phyloP scores from a whole-genome alignment of 2,888 invertebrate species.

The Lasioglossum marginatum region DNA sequence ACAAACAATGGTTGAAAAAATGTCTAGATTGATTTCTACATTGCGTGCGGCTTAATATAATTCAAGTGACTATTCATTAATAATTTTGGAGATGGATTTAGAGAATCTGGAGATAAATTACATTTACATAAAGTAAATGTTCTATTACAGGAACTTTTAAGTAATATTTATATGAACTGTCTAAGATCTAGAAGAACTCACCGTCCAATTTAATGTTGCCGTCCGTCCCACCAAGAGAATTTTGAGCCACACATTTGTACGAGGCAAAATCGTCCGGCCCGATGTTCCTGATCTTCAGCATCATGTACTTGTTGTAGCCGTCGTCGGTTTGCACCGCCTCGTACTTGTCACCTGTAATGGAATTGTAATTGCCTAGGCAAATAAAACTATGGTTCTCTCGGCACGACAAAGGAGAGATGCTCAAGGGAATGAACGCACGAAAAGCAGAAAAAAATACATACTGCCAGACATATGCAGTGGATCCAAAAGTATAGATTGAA shows the following conservation, averaged over 20 bases:
- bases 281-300: constrained; percentile 94
- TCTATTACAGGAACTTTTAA: no score
- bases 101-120: no score
- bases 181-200: constrained; percentile 83
- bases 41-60: background rate
- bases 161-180: background rate
- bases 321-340: constrained; percentile 93
- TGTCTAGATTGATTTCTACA: background rate
- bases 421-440: background rate
- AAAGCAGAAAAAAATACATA: background rate
- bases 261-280: constrained; percentile 93
- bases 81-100: no score
- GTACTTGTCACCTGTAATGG: constrained; percentile 92
- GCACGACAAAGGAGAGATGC: background rate
- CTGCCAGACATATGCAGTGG: no score
- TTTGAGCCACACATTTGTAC: constrained; percentile 96
- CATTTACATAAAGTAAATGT: no score
- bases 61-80: background rate
- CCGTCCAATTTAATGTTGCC: constrained; percentile 95
- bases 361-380: constrained; percentile 82
- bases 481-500: background rate
- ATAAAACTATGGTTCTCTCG: constrained; percentile 72
- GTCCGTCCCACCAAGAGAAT: constrained; percentile 95
- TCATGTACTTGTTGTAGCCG: constrained; percentile 95
- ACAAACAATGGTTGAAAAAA: background rate